phyloP scores from a whole-genome alignment of 2,797 vertebrate genomes.

The Agapornis canus region DNA sequence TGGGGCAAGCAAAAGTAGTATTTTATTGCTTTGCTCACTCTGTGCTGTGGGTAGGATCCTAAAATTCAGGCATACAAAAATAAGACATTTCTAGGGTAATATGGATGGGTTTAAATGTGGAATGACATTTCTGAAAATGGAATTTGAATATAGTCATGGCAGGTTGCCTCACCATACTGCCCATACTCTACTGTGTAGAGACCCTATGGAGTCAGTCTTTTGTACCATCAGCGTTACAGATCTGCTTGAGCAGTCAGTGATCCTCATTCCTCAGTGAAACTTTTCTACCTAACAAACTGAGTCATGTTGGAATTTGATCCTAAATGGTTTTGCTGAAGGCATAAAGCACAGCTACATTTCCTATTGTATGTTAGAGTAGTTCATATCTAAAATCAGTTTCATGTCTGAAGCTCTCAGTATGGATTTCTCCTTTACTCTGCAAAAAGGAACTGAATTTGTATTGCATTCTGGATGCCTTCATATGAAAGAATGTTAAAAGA shows the following conservation, averaged over 20 bases:
- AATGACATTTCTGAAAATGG: neutral
- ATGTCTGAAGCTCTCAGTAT: neutral
- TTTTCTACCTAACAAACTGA: fast-evolving
- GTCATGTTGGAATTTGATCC: neutral
- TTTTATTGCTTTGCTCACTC: neutral
- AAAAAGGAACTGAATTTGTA: neutral
- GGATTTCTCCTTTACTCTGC: neutral
- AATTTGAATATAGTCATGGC: neutral
- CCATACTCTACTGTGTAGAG: fast-evolving
- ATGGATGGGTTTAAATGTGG: neutral
- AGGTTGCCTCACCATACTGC: neutral
- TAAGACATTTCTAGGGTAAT: neutral
- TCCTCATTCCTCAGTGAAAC: neutral
- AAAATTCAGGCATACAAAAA: neutral
- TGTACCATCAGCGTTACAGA: neutral
- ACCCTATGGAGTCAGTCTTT: neutral
- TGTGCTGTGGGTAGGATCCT: neutral
- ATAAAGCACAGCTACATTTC: neutral
- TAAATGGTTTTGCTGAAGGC: neutral
- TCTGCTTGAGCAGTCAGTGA: neutral
- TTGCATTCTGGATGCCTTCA: neutral
- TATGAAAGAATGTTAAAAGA: neutral
- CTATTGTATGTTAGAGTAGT: neutral
- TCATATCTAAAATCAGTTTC: neutral
- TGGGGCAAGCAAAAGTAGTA: neutral